phyloP scores from a whole-genome alignment of 30 jellyfish, hydroid and myxozoan genomes.

The Aurelia coerulea region DNA sequence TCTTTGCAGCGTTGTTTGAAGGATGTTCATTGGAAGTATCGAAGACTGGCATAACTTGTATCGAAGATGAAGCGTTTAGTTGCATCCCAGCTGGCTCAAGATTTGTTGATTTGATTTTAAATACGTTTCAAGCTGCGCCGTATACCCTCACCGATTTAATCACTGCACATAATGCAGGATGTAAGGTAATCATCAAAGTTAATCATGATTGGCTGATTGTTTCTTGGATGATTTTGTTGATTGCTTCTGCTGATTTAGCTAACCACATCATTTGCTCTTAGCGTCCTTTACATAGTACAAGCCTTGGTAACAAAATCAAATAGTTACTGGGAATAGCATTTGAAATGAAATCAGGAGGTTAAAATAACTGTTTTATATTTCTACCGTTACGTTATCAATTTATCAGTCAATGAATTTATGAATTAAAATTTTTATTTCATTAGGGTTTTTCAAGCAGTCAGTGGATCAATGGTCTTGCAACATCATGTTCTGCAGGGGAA shows the following conservation, averaged over 20 bases:
- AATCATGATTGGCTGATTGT: not conserved
- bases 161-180: conserved; percentile 75
- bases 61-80: conserved; percentile 72
- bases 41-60: conserved; percentile 37
- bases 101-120: conserved; percentile 37
- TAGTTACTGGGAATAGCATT: no score
- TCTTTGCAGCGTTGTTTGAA: conserved; percentile 20
- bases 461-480: conserved; percentile 67
- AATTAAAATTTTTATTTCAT: not conserved
- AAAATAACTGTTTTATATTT: no score
- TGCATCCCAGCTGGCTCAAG: conserved; percentile 80
- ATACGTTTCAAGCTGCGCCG: conserved; percentile 1
- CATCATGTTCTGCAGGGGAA: conserved; percentile 83
- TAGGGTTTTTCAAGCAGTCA: conserved; percentile 73
- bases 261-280: no score
- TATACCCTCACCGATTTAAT: conserved; percentile 27
- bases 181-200: conserved; percentile 24
- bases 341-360: no score
- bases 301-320: no score
- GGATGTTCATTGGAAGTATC: conserved; percentile 16
- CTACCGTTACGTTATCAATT: no score
- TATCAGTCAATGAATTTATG: no score
- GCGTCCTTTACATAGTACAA: no score
- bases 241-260: no score
- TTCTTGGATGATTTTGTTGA: no score